Evolutionary conservation across 2,797 vertebrate species (phyloP).

Genomic region (Sebastes umbrosus): DNA sequence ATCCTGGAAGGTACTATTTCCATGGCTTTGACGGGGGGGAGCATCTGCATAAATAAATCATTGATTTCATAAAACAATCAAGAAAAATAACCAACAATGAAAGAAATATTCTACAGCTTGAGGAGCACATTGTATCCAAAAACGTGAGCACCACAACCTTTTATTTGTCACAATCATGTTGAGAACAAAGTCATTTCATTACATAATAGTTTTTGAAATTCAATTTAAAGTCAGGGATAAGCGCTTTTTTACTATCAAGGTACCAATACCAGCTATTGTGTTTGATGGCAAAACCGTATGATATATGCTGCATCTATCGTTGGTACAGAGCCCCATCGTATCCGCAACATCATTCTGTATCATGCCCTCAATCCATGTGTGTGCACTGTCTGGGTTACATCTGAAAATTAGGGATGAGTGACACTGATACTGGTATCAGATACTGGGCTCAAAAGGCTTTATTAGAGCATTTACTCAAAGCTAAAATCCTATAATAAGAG

Average conservation of each 20-base stretch:
- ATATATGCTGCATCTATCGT: constrained; percentile 23
- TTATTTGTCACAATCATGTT: constrained; percentile 47
- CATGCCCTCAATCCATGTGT: constrained; percentile 13
- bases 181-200: constrained; percentile 58
- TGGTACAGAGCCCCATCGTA: constrained; percentile 12
- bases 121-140: constrained; percentile 77
- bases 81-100: constrained; percentile 49
- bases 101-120: constrained; percentile 72
- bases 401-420: constrained; percentile 30
- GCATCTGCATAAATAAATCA: constrained; percentile 41
- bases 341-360: constrained; percentile 21
- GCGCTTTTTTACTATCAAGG: constrained; percentile 11
- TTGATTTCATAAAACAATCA: constrained; percentile 26
- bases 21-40: constrained; percentile 51
- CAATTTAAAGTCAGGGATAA: constrained; percentile 43
- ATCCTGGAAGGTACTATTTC: constrained; percentile 57
- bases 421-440: constrained; percentile 32
- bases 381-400: constrained; percentile 15
- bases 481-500: constrained; percentile 11
- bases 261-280: constrained; percentile 6
- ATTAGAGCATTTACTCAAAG: not conserved
- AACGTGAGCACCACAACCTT: constrained; percentile 53
- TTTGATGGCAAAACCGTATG: constrained; percentile 11
- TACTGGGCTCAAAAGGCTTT: constrained; percentile 10
- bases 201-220: constrained; percentile 41